A percentile compares a stretch with the other conserved stretches of the same genome.
Evolutionary conservation across 2,113 vertebrate genomes (phyloP).

Genomic region (Tiliqua scincoides): DNA sequence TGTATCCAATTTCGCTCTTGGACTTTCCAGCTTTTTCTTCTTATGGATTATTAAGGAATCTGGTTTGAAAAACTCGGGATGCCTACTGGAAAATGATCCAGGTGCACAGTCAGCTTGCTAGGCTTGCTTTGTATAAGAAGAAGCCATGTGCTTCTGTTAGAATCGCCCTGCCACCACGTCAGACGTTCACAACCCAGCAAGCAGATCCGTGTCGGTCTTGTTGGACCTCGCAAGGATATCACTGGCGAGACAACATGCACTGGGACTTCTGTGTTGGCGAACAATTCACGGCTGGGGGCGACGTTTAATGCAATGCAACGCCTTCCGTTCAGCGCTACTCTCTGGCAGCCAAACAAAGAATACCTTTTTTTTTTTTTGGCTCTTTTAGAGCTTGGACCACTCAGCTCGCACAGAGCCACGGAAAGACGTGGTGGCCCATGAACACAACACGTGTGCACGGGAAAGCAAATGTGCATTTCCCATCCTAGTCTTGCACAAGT

Average conservation of each 20-base stretch:
- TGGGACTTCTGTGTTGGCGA: not conserved
- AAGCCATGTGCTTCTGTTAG: not conserved
- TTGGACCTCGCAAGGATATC: not conserved
- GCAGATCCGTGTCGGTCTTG: not conserved
- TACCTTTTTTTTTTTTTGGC: no score
- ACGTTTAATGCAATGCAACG: not conserved
- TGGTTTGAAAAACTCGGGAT: not conserved
- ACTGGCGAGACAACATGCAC: no score
- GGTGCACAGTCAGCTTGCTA: not conserved
- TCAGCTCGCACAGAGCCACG: not conserved
- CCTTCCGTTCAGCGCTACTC: not conserved
- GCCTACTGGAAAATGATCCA: no score
- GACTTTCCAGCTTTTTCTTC: not conserved
- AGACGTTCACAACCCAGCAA: not conserved
- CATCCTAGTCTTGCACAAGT: accelerated
- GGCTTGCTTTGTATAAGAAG: not conserved
- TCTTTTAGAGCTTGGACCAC: no score
- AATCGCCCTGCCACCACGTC: no score
- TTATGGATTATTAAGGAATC: not conserved
- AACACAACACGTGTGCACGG: not conserved
- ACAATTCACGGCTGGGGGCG: not conserved
- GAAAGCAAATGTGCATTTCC: not conserved
- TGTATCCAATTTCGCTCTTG: not conserved
- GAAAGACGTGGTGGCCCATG: not conserved
- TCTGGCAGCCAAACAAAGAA: not conserved